These are phyloP conservation scores for Rutilus rutilus DNA, from an alignment of 2,113 vertebrate species.

Conservation along the genomic window DNA sequence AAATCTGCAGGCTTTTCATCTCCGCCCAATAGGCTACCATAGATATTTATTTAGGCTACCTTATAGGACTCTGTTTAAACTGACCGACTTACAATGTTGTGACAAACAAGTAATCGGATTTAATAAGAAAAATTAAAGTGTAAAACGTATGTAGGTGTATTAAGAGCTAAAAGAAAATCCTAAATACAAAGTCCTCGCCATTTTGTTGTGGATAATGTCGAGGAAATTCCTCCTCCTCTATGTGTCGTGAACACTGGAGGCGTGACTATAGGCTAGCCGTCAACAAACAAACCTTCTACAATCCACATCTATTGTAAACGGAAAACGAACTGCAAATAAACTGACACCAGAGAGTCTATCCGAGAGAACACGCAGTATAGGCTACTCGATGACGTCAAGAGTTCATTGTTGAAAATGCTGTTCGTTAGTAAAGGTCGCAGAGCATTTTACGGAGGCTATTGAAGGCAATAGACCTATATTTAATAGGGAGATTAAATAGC, in stretches of 20 bases:
- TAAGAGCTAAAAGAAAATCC: not conserved
- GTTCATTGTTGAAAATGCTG: not conserved
- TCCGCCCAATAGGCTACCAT: no score
- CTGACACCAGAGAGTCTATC: not conserved
- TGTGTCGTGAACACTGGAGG: conserved; percentile 2
- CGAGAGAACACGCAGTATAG: no score
- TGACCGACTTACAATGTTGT: not conserved
- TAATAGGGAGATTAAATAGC: not conserved
- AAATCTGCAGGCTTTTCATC: not conserved
- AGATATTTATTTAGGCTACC: not conserved
- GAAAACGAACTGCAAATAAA: not conserved
- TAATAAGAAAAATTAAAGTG: not conserved
- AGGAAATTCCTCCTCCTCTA: conserved; percentile 16
- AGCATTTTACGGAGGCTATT: not conserved
- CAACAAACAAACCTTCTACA: not conserved
- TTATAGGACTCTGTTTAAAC: not conserved
- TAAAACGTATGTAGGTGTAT: not conserved
- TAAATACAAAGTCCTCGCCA: conserved; percentile 9
- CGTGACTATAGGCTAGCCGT: conserved; percentile 1
- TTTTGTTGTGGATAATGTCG: conserved; percentile 2
- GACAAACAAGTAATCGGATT: not conserved
- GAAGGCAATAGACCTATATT: not conserved
- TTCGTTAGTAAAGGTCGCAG: not conserved
- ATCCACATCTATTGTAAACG: not conserved
- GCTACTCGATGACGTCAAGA: not conserved